These are phyloP conservation scores for Hirtodrosophila trivittata DNA, from an alignment of 2,888 invertebrate species.

Conservation along the genomic window DNA sequence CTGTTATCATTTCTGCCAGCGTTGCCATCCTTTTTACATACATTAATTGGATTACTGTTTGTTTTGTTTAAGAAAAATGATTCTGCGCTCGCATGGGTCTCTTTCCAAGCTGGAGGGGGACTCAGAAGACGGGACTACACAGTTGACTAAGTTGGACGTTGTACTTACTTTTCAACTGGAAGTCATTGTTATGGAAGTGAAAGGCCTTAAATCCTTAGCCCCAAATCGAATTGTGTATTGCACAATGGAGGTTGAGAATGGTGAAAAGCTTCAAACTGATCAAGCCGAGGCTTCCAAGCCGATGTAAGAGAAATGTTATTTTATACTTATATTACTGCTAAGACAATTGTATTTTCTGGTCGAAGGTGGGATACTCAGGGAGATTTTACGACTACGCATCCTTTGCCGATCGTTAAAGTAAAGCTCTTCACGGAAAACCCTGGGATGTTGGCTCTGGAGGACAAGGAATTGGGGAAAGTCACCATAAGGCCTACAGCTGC, in stretches of 20 bases:
- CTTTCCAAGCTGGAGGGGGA: constrained; percentile 96
- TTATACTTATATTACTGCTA: constrained; percentile 1
- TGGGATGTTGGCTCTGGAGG: constrained; percentile 98
- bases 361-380: constrained; percentile 99
- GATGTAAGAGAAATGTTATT: constrained; percentile 86
- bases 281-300: constrained; percentile 99
- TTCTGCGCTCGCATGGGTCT: constrained; percentile 93
- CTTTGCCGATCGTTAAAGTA: constrained; percentile 98
- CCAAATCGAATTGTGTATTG: constrained; percentile 99
- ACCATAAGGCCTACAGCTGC: constrained; percentile 93
- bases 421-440: constrained; percentile 99
- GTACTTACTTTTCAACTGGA: constrained; percentile 98
- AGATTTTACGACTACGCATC: constrained; percentile 99
- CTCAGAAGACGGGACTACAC: constrained; percentile 97
- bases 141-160: constrained; percentile 98
- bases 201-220: constrained; percentile 97
- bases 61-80: constrained; percentile 84
- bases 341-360: too few relatives aligned
- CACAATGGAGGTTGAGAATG: constrained; percentile 99
- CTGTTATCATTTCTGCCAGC: too few relatives aligned
- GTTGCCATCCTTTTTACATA: too few relatives aligned
- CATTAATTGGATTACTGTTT: too few relatives aligned
- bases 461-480: constrained; percentile 98
- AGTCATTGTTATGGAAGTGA: constrained; percentile 99
- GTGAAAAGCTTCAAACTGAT: constrained; percentile 99